Evolutionary conservation across 2,797 vertebrate genomes (phyloP).

Genomic region (Euphonia xanthogaster): DNA sequence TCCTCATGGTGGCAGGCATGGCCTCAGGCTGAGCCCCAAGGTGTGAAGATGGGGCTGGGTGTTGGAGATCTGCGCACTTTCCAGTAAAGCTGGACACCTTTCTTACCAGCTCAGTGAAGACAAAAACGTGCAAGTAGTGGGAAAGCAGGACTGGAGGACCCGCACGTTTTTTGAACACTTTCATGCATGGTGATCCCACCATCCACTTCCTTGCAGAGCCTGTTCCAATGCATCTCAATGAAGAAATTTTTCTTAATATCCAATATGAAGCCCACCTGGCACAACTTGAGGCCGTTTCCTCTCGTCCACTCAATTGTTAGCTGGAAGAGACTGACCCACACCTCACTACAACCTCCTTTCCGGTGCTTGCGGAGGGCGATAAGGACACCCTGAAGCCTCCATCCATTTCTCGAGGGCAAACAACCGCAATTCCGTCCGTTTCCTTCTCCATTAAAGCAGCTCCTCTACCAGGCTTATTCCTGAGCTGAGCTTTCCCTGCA

Average conservation of each 20-base stretch:
- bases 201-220: not conserved
- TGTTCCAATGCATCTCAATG: not conserved
- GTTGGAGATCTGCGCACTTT: not conserved
- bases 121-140: not conserved
- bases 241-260: not conserved
- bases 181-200: not conserved
- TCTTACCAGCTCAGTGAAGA: not conserved
- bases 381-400: not conserved
- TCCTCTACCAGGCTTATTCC: not conserved
- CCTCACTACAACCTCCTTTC: not conserved
- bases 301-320: not conserved
- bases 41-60: not conserved
- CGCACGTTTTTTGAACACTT: not conserved
- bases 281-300: not conserved
- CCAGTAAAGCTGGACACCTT: not conserved
- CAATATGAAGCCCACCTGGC: not conserved
- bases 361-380: accelerated
- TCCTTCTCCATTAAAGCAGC: not conserved
- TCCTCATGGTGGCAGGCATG: accelerated
- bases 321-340: not conserved
- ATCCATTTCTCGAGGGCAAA: not conserved
- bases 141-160: not conserved
- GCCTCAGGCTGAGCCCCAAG: not conserved
- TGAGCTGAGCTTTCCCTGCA: too few relatives aligned
- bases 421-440: not conserved